Evolutionary conservation across 2,888 invertebrate genomes (phyloP), one percentile per base, ranked within the genome.

Genomic region (Dysmachus trigonus): DNA sequence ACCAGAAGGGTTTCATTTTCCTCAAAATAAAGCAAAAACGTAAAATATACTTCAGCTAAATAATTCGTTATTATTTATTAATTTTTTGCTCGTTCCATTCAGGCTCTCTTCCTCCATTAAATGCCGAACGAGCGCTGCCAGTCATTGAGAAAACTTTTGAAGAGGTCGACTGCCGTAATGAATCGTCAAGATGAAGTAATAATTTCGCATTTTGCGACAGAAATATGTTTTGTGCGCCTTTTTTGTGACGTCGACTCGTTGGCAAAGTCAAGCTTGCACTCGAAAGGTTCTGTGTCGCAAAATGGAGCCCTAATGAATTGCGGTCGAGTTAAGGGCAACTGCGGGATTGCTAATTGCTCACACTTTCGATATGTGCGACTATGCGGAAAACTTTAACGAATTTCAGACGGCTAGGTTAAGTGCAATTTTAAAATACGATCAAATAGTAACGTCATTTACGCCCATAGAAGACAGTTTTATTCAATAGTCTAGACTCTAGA

Each of bases 1-100:
- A 83, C 71, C 72, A 83, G 83, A 83, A 83, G 83, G 71, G 83
- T 72, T 83, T 83, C 83, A 83, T 83, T 72, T 83, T 82, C 62
- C 15, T 15, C 22, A 13, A 71, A 83, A 72, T 72, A 83, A 72
- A 83, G 83, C 73, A 47, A 79, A 77, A 79, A 79, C 47, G 31
- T 30, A 79, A 79, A 81, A 81, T 33, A 81, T 81, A 81, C 81
- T 81, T 81, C 31, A 81, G 53, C 51, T 22, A 81, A 81, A 77
- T 77, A 81, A 81, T 53, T 81, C 81, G 53, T 81, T 81, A 81
- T 81, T 81, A 81, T 81, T 81, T 81, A 81, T 81, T 81, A 81
- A 81, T 81, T 51, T 81, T 81, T 81, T 81, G 51, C 62, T 81
- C 81, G n/a, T 35, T 81, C 31, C 81, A 53, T 62, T 81, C 81